A percentile compares a stretch with the other conserved stretches of the same genome.
Conservation (phyloP, 2,797 vertebrate genomes). For the Parotocinclus haroldoi region DNA sequence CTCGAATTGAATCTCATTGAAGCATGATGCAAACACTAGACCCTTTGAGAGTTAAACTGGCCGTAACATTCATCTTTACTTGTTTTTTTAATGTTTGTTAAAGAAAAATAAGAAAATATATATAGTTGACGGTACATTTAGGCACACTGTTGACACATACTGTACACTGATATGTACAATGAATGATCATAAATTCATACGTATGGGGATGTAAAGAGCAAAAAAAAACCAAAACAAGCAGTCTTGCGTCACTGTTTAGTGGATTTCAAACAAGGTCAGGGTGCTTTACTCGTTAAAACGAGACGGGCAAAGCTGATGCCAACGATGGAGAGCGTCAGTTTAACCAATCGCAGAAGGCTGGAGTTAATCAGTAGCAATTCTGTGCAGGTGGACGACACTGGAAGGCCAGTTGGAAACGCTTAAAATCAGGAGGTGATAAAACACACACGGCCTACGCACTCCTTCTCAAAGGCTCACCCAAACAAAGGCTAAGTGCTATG, state of each 20-base stretch:
- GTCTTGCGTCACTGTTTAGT: conserved; percentile 50
- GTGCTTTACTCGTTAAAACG: conserved; percentile 33
- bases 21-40: conserved; percentile 84
- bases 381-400: conserved; percentile 46
- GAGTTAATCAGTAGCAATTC: conserved; percentile 55
- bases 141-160: conserved; percentile 95
- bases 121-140: conserved; percentile 90
- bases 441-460: no score
- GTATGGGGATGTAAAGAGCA: conserved; percentile 60
- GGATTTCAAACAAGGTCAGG: conserved; percentile 18
- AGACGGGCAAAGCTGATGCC: conserved; percentile 45
- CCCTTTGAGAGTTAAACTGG: conserved; percentile 77
- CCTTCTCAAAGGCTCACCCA: not conserved
- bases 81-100: conserved; percentile 74
- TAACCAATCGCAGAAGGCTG: conserved; percentile 53
- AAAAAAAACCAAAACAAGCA: conserved; percentile 52
- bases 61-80: conserved; percentile 77
- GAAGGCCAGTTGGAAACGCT: no score
- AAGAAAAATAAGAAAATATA: conserved; percentile 84
- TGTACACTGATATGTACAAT: conserved; percentile 84
- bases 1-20: conserved; percentile 82
- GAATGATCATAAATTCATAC: conserved; percentile 70
- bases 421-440: no score
- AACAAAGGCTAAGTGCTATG: conserved; percentile 63
- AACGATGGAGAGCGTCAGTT: conserved; percentile 11